Base-by-base conservation (phyloP, 2,113 vertebrate genomes). In the Rhineura floridana region DNA sequence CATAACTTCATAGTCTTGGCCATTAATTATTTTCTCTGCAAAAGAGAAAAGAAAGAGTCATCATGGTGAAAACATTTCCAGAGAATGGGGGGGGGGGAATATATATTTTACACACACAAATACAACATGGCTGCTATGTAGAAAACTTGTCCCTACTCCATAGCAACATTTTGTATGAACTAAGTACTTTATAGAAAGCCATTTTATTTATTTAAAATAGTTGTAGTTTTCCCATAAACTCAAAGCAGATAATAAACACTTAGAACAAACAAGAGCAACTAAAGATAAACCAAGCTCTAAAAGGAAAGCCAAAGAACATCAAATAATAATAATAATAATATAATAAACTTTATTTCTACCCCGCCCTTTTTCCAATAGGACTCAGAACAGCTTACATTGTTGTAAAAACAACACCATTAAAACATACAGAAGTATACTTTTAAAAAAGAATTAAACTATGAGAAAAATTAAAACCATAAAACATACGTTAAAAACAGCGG, bases 1-100 rank as follows among this genome's bases (percentile, higher is more conserved):
- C 99, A 99, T 99, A 92, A 98, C 98, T 93, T 99, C 98, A 0
- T 98, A 97, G 82, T 98, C 98, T 90, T 98, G 97, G 91, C 98
- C 98, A 0, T 98, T 97, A 91, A 99, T 98, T 63, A 99, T 96
- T 12, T 98, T 98, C 52, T 99, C 99, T 99, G 97, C 67, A 69
- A 85, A 90, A 90, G 84, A 25, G 4, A 15, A 44, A 10, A 36
- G 10, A 36, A 67, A 92, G 6, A 15, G 15, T 81, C 33, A 91
- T 15, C 17, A 13, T 17, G 50, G 23, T 25, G 88, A 85, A 44
- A 3, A 21, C 2, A 11, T 1, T 70, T 46, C 23, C 36, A 83
- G 23, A 33, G 4, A 39, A 65, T 8, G 44, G 42, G n/a, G n/a
- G n/a, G n/a, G n/a, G n/a, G n/a, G n/a, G n/a, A n/a, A n/a, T n/a